Evolutionary conservation across 2,797 vertebrate species (phyloP).

Genomic region (Avahi laniger): DNA sequence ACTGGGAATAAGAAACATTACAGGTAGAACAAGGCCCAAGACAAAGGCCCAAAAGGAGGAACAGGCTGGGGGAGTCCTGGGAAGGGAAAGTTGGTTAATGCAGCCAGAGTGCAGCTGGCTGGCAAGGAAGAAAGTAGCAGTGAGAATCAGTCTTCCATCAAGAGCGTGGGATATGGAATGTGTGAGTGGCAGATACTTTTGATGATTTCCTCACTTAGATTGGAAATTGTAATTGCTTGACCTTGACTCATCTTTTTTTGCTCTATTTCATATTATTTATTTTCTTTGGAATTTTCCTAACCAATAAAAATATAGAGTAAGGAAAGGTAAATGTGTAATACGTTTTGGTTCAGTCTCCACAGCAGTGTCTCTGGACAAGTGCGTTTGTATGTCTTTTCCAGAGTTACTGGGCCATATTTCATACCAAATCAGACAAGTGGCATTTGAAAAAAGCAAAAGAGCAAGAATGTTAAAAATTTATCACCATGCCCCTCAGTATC

Average conservation of each 20-base stretch:
- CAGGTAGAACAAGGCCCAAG: not conserved
- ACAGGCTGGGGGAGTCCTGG: not conserved
- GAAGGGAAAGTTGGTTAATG: not conserved
- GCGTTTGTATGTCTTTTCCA: constrained; percentile 3
- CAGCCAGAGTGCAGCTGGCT: not conserved
- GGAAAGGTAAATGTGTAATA: not conserved
- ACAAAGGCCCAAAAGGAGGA: not conserved
- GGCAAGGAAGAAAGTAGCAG: not conserved
- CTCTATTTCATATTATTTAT: not conserved
- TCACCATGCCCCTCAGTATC: not conserved
- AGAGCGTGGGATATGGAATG: not conserved
- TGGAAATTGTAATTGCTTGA: not conserved
- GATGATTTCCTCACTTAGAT: constrained; percentile 34
- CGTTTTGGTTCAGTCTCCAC: not conserved
- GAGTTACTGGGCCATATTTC: not conserved
- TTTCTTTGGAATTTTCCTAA: not conserved
- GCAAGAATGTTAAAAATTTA: constrained; percentile 18
- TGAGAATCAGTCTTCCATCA: not conserved
- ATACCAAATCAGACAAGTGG: constrained; percentile 1
- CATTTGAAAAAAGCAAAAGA: not conserved
- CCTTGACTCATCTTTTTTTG: not conserved
- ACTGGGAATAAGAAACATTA: not conserved
- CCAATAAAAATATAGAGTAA: not conserved
- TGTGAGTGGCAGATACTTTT: not conserved
- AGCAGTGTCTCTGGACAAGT: not conserved